Conservation (phyloP, 2,888 invertebrate species). For the Chouioia cunea region DNA sequence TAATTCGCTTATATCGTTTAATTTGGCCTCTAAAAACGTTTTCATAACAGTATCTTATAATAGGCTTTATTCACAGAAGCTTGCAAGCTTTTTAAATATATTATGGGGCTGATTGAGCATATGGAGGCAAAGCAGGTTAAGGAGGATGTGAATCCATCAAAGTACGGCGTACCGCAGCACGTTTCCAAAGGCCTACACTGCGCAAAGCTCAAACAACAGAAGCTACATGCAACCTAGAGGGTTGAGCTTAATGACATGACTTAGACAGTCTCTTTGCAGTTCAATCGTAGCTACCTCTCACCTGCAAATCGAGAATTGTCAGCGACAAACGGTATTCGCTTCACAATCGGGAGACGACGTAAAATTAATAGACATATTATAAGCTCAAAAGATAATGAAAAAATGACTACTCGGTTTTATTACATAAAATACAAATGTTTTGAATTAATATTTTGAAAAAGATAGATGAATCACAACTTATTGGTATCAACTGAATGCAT, state of each 20-base stretch:
- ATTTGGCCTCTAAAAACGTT: too few relatives aligned
- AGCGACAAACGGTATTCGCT: too few relatives aligned
- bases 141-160: conserved; percentile 26
- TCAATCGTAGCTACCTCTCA: neutral
- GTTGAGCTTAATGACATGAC: conserved; percentile 52
- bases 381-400: too few relatives aligned
- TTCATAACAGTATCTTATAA: too few relatives aligned
- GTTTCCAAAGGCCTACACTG: conserved; percentile 38
- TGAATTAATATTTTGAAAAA: too few relatives aligned
- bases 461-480: too few relatives aligned
- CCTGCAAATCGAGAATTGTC: conserved; percentile 18
- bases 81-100: conserved; percentile 7
- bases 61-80: neutral
- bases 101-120: neutral
- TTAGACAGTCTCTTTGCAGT: conserved; percentile 52
- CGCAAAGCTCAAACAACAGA: conserved; percentile 16
- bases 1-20: too few relatives aligned
- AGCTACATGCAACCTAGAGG: conserved; percentile 7
- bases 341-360: too few relatives aligned
- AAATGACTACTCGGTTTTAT: too few relatives aligned
- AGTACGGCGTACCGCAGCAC: neutral
- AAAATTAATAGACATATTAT: too few relatives aligned
- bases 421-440: too few relatives aligned
- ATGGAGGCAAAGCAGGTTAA: neutral
- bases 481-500: too few relatives aligned